Conservation (phyloP, 2,113 vertebrate species). For the Megaceryle torquata region DNA sequence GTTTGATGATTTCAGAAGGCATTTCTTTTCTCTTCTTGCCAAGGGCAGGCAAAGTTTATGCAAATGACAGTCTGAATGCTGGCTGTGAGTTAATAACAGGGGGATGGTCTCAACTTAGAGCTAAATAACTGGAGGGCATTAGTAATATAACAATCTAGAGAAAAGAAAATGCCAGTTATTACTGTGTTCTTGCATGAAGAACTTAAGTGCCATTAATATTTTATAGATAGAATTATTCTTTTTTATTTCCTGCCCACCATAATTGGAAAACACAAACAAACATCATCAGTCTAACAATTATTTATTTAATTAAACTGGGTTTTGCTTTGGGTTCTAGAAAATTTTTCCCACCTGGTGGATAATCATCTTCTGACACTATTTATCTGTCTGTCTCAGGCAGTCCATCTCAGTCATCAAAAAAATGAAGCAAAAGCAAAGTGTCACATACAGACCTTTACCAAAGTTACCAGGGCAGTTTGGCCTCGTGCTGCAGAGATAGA, state of each 20-base stretch:
- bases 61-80: conserved; percentile 18
- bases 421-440: background rate
- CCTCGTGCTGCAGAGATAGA: background rate
- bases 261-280: background rate
- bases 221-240: background rate
- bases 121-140: conserved; percentile 20
- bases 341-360: background rate
- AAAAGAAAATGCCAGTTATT: conserved; percentile 19
- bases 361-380: background rate
- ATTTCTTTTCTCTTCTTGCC: conserved; percentile 12
- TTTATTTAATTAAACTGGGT: background rate
- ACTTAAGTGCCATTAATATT: conserved; percentile 17
- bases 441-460: background rate
- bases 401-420: background rate
- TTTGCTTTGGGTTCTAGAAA: background rate
- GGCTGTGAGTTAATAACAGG: conserved; percentile 11
- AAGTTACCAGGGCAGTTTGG: background rate
- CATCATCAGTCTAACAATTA: background rate
- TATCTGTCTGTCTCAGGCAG: background rate
- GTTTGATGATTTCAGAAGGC: conserved; percentile 22
- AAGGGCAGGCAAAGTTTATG: conserved; percentile 35
- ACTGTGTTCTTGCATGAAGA: conserved; percentile 14
- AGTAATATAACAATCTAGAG: background rate
- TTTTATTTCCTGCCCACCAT: background rate
- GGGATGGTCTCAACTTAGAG: background rate